Conservation (phyloP, 2,113 vertebrate species). For the Myiagra hebetior region DNA sequence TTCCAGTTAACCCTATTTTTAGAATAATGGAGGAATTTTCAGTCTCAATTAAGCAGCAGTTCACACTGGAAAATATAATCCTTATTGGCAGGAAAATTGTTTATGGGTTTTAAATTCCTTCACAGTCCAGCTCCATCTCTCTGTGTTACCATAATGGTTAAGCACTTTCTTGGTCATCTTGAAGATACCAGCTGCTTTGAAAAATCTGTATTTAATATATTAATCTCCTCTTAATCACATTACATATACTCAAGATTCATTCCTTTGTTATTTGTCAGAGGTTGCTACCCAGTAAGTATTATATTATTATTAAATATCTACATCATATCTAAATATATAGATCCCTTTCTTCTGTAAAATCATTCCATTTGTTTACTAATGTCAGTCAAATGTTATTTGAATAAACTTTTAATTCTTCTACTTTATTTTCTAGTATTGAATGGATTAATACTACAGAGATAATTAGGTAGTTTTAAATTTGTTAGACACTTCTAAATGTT, state of each 20-base stretch:
- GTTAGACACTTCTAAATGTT: neutral
- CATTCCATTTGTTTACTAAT: neutral
- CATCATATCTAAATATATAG: neutral
- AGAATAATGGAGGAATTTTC: slow-evolving; percentile 35
- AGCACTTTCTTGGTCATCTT: neutral
- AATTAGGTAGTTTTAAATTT: neutral
- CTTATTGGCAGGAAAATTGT: slow-evolving; percentile 1
- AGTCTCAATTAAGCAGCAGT: neutral
- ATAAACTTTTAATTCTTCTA: neutral
- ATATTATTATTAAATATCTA: neutral
- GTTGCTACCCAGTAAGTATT: neutral
- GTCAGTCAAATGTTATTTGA: neutral
- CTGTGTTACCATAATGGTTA: neutral
- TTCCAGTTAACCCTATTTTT: slow-evolving; percentile 48
- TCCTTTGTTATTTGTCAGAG: neutral
- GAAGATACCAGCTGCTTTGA: neutral
- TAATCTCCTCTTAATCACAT: neutral
- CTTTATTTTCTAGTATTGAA: neutral
- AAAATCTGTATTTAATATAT: neutral
- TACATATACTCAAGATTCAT: neutral
- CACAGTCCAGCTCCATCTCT: neutral
- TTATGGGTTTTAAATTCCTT: neutral
- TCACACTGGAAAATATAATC: slow-evolving; percentile 19
- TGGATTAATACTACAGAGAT: neutral
- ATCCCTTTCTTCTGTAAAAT: neutral